phyloP scores from a whole-genome alignment of 2,797 vertebrate species.

The Phoxinus dragarum region DNA sequence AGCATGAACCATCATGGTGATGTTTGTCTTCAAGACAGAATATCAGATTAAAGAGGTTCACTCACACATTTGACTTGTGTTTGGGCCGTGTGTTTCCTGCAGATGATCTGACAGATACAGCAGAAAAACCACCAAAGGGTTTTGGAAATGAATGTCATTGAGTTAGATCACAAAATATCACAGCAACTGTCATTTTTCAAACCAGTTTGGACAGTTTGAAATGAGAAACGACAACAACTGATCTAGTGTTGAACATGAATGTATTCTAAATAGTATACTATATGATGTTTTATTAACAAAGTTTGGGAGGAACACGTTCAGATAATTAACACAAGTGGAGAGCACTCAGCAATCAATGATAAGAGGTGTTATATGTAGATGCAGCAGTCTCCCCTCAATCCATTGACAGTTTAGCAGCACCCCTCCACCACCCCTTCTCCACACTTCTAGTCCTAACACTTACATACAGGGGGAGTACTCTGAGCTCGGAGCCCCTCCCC shows the following conservation, averaged over 20 bases:
- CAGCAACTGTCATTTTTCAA: neutral
- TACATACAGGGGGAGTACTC: no score
- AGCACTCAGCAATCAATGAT: no score
- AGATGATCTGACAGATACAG: neutral
- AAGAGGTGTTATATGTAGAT: no score
- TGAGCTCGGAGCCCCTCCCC: no score
- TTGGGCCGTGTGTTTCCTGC: neutral
- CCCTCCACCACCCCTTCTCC: no score
- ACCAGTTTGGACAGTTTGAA: neutral
- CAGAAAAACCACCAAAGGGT: neutral
- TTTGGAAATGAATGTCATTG: neutral
- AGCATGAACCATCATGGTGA: neutral
- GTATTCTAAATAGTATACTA: neutral
- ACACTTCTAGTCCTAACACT: no score
- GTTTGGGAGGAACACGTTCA: no score
- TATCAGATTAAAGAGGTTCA: neutral
- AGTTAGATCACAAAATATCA: neutral
- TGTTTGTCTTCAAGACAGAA: conserved; percentile 1
- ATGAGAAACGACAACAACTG: neutral
- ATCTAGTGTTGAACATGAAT: neutral
- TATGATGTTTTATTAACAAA: neutral
- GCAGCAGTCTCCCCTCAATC: no score
- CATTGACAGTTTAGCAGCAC: no score
- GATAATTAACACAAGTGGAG: no score
- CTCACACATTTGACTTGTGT: neutral